These are phyloP conservation scores for Ophion slaviceki DNA, from an alignment of 2,888 invertebrate genomes.

Conservation along the genomic window DNA sequence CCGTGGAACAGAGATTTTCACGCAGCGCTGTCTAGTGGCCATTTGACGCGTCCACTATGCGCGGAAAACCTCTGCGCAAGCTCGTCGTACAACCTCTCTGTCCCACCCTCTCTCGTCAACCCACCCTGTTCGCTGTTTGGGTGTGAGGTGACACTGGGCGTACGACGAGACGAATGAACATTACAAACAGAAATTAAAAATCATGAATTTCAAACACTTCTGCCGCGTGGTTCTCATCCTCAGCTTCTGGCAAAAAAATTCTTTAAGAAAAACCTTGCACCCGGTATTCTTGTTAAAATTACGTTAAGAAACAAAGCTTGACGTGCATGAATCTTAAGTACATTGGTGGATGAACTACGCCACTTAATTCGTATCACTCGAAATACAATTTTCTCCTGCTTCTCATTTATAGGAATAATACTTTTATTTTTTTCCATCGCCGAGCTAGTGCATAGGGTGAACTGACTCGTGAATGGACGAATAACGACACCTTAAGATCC, in stretches of 20 bases:
- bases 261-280: neutral
- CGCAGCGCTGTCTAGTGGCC: constrained; percentile 80
- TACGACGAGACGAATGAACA: constrained; percentile 59
- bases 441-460: too few relatives aligned
- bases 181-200: constrained; percentile 63
- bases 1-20: constrained; percentile 72
- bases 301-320: neutral
- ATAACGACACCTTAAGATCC: too few relatives aligned
- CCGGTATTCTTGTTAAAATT: neutral
- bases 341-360: too few relatives aligned
- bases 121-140: neutral
- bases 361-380: too few relatives aligned
- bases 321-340: neutral
- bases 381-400: too few relatives aligned
- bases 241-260: neutral
- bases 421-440: too few relatives aligned
- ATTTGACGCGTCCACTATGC: constrained; percentile 64
- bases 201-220: constrained; percentile 56
- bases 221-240: constrained; percentile 3
- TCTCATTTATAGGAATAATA: too few relatives aligned
- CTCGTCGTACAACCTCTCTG: constrained; percentile 63
- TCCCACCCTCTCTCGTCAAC: neutral
- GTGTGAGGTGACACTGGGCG: neutral
- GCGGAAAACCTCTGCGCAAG: constrained; percentile 73
- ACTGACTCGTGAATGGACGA: too few relatives aligned